Evolutionary conservation across 2,797 vertebrate species (phyloP).

Genomic region (Eulemur mongoz): DNA sequence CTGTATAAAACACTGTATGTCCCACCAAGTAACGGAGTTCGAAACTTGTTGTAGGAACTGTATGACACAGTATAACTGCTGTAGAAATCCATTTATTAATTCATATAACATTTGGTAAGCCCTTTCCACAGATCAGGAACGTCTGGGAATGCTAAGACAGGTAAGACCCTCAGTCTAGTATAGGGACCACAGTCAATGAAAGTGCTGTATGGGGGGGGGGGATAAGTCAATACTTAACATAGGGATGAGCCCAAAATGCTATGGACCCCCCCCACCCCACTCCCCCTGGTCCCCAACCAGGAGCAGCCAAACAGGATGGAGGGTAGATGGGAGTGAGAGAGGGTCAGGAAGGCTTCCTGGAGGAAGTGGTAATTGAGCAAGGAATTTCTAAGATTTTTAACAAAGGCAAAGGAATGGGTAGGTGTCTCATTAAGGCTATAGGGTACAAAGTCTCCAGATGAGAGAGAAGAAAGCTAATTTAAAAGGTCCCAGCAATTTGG

Average conservation of each 20-base stretch:
- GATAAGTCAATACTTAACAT: not conserved
- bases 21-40: not conserved
- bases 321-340: not conserved
- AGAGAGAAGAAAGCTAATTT: not conserved
- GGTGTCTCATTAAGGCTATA: not conserved
- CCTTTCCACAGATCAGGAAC: not conserved
- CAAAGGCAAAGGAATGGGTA: not conserved
- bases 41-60: not conserved
- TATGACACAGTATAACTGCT: not conserved
- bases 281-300: not conserved
- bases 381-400: slow-evolving; percentile 28
- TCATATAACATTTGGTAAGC: not conserved
- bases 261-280: not conserved
- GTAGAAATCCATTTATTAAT: not conserved
- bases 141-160: not conserved
- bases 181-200: not conserved
- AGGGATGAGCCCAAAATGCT: not conserved
- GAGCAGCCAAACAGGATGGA: not conserved
- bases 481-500: not conserved
- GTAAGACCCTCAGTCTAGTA: not conserved
- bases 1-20: not conserved
- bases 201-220: not conserved
- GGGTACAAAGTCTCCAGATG: not conserved
- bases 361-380: not conserved
- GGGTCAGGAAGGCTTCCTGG: not conserved